Evolutionary conservation across 2,888 invertebrate species (phyloP).

Genomic region (Agrotis puta): DNA sequence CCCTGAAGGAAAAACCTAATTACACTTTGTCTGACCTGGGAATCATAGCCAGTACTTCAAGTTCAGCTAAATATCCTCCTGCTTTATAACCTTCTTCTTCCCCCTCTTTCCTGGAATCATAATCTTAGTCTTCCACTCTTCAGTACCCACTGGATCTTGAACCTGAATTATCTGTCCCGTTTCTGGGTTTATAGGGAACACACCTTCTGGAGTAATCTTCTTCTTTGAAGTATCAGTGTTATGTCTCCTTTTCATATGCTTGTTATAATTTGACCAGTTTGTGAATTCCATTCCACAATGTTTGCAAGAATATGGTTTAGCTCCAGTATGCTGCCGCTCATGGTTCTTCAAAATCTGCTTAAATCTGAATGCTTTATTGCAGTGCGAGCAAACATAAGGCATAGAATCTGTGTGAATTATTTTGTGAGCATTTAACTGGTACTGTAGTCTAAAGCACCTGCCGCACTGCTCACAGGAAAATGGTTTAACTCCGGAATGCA

Average conservation of each 20-base stretch:
- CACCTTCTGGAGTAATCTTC: slow-evolving; percentile 90
- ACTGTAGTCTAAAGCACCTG: slow-evolving; percentile 91
- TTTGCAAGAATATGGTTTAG: slow-evolving; percentile 93
- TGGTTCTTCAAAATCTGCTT: slow-evolving; percentile 94
- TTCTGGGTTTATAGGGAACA: slow-evolving; percentile 85
- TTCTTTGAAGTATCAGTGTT: slow-evolving; percentile 88
- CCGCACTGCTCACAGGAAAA: slow-evolving; percentile 87
- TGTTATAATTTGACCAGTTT: slow-evolving; percentile 96
- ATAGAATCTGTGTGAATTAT: slow-evolving; percentile 95
- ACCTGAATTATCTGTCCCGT: slow-evolving; percentile 84
- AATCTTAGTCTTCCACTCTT: slow-evolving; percentile 86
- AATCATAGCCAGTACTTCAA: neutral
- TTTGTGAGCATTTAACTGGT: slow-evolving; percentile 94
- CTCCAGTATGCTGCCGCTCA: slow-evolving; percentile 93
- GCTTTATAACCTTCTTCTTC: slow-evolving; percentile 79
- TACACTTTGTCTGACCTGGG: neutral
- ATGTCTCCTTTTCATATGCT: slow-evolving; percentile 95
- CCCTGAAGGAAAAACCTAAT: neutral
- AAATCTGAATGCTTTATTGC: slow-evolving; percentile 94
- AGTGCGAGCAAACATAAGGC: slow-evolving; percentile 94
- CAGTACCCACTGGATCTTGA: slow-evolving; percentile 79
- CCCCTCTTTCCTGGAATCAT: slow-evolving; percentile 86
- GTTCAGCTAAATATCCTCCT: slow-evolving; percentile 67
- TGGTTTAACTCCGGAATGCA: slow-evolving; percentile 86
- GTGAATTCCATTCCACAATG: slow-evolving; percentile 94